Conservation (phyloP, 2,113 vertebrate species). For the Syngnathoides biaculeatus region DNA sequence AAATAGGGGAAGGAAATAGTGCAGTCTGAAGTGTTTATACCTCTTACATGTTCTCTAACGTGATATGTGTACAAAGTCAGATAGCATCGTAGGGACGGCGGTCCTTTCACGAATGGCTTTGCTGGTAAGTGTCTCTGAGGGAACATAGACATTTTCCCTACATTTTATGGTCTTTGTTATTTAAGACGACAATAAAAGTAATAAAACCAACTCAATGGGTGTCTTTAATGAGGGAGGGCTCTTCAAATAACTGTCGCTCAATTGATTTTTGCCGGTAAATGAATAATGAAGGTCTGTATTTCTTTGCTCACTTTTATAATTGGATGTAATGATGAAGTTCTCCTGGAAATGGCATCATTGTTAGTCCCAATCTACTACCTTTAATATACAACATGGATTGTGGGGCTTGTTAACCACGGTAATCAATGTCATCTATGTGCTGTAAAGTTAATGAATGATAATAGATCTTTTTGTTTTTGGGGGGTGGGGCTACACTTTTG, state of each 20-base stretch:
- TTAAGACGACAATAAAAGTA: constrained; percentile 14
- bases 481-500: constrained; percentile 35
- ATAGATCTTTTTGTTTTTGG: constrained; percentile 6
- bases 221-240: constrained; percentile 26
- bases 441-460: constrained; percentile 46
- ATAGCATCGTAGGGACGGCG: neutral
- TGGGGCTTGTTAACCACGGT: constrained; percentile 57
- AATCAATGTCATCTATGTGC: constrained; percentile 65
- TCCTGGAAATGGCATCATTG: constrained; percentile 34
- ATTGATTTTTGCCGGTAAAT: constrained; percentile 45
- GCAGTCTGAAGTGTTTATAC: constrained; percentile 40
- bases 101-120: constrained; percentile 17
- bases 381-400: constrained; percentile 63
- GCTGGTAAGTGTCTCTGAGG: constrained; percentile 5
- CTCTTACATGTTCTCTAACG: constrained; percentile 30
- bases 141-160: constrained; percentile 4
- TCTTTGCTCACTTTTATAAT: constrained; percentile 21
- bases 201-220: constrained; percentile 18
- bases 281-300: constrained; percentile 30
- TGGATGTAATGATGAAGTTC: constrained; percentile 12
- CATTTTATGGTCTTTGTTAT: constrained; percentile 23
- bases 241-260: constrained; percentile 23
- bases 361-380: constrained; percentile 42
- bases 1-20: constrained; percentile 33
- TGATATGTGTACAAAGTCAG: constrained; percentile 18